A percentile compares a stretch with the other conserved stretches of the same genome.
phyloP scores from a whole-genome alignment of 2,113 vertebrate species.

The Cariama cristata region DNA sequence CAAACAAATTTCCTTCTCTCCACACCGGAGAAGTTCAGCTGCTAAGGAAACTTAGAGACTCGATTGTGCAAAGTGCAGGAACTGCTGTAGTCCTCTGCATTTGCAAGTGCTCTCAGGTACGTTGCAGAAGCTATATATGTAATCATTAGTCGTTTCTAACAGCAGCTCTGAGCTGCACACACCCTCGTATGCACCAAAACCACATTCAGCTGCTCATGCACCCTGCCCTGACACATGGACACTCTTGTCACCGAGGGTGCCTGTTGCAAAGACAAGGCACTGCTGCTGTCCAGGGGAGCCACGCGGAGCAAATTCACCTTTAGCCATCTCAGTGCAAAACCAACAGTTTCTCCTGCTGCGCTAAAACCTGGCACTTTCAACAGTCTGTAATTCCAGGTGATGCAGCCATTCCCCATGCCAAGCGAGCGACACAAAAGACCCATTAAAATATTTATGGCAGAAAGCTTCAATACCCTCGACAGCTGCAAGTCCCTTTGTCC shows the following conservation, averaged over 20 bases:
- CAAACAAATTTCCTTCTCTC: neutral
- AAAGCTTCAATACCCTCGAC: neutral
- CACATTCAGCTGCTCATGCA: accelerated
- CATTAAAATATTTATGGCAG: constrained; percentile 21
- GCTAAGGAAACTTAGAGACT: neutral
- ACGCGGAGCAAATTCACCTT: neutral
- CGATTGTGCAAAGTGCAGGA: neutral
- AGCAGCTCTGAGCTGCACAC: neutral
- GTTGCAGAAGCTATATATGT: neutral
- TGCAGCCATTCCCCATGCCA: neutral
- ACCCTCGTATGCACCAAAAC: accelerated
- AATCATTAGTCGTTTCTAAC: neutral
- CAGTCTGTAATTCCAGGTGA: neutral
- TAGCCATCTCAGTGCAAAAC: neutral
- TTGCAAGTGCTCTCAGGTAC: neutral
- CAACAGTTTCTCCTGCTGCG: neutral
- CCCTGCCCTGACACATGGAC: neutral
- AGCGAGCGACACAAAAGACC: neutral
- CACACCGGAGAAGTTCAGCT: neutral
- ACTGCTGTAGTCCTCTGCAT: neutral
- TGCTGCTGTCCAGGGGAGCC: neutral
- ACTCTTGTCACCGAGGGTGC: accelerated
- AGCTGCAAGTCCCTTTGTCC: neutral
- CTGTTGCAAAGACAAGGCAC: neutral
- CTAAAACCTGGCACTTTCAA: neutral